Evolutionary conservation across 1,140 invertebrate genomes (phyloP).

Genomic region (Mercenaria mercenaria): DNA sequence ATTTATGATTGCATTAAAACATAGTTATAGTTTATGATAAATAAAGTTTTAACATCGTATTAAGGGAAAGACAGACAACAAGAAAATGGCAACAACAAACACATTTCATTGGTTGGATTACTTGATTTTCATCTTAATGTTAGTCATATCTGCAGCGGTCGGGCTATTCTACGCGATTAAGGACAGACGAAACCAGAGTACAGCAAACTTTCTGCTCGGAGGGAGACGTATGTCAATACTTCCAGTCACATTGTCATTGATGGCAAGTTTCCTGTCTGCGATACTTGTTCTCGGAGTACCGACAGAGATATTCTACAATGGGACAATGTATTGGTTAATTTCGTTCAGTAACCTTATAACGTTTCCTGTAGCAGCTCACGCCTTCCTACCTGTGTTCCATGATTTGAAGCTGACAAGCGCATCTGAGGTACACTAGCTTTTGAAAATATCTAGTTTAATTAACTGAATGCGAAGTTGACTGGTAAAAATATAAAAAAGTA

Average conservation of each 20-base stretch:
- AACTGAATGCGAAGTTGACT: slow-evolving; percentile 83
- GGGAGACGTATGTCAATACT: slow-evolving; percentile 90
- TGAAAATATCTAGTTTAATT: slow-evolving; percentile 79
- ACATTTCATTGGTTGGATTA: slow-evolving; percentile 80
- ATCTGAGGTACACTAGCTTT: slow-evolving; percentile 84
- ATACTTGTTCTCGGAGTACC: slow-evolving; percentile 95
- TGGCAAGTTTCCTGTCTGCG: slow-evolving; percentile 93
- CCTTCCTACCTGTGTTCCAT: slow-evolving; percentile 85
- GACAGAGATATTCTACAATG: slow-evolving; percentile 91
- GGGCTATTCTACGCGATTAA: slow-evolving; percentile 80
- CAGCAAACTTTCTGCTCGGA: slow-evolving; percentile 92
- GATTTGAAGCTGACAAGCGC: slow-evolving; percentile 82
- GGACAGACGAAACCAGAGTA: slow-evolving; percentile 91
- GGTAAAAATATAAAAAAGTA: slow-evolving; percentile 81
- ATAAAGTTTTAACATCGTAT: no score
- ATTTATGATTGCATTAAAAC: no score
- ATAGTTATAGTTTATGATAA: no score
- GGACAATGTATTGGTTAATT: slow-evolving; percentile 80
- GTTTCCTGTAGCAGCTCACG: slow-evolving; percentile 78
- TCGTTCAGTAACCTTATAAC: slow-evolving; percentile 78
- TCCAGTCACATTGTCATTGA: slow-evolving; percentile 81
- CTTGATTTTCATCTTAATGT: slow-evolving; percentile 80
- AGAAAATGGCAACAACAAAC: slow-evolving; percentile 7
- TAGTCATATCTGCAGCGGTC: slow-evolving; percentile 78
- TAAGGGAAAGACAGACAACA: no score